A percentile compares a stretch with the other conserved stretches of the same genome.
Evolutionary conservation across 2,797 vertebrate species (phyloP).

Genomic region (Salmo trutta): DNA sequence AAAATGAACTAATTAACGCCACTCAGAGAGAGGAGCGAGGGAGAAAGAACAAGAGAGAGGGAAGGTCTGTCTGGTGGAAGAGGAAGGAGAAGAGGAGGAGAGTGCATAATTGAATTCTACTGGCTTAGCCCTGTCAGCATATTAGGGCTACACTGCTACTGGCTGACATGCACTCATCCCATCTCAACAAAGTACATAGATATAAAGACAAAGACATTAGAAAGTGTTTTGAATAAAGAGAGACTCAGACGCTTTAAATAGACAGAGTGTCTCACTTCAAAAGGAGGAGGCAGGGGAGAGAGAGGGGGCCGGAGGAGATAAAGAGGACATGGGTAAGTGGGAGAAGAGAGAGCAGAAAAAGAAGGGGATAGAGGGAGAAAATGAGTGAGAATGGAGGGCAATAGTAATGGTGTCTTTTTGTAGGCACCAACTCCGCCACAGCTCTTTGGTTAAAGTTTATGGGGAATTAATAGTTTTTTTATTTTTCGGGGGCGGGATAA

Average conservation of each 20-base stretch:
- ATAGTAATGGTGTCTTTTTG: too few relatives aligned
- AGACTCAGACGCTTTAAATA: not conserved
- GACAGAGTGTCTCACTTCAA: not conserved
- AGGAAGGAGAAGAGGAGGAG: conserved; percentile 32
- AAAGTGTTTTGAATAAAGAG: conserved; percentile 1
- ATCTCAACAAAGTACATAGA: conserved; percentile 1
- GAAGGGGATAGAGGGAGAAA: not conserved
- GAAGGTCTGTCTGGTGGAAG: conserved; percentile 6
- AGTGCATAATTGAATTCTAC: conserved; percentile 45
- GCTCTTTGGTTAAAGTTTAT: too few relatives aligned
- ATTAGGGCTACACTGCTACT: not conserved
- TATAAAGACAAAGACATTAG: not conserved
- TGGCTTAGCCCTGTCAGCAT: conserved; percentile 29
- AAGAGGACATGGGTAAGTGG: not conserved
- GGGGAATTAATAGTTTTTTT: too few relatives aligned
- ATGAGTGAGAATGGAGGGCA: not conserved
- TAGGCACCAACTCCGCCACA: too few relatives aligned
- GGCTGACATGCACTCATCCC: conserved; percentile 1
- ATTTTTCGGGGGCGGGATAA: too few relatives aligned
- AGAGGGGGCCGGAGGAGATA: not conserved
- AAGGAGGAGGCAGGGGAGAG: not conserved
- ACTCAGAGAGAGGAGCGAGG: conserved; percentile 55
- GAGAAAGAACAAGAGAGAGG: not conserved
- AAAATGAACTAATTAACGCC: conserved; percentile 72
- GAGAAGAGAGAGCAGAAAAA: not conserved